These are phyloP conservation scores for Actinia tenebrosa DNA, from an alignment of 64 coral and sea anemone species.

Conservation along the genomic window DNA sequence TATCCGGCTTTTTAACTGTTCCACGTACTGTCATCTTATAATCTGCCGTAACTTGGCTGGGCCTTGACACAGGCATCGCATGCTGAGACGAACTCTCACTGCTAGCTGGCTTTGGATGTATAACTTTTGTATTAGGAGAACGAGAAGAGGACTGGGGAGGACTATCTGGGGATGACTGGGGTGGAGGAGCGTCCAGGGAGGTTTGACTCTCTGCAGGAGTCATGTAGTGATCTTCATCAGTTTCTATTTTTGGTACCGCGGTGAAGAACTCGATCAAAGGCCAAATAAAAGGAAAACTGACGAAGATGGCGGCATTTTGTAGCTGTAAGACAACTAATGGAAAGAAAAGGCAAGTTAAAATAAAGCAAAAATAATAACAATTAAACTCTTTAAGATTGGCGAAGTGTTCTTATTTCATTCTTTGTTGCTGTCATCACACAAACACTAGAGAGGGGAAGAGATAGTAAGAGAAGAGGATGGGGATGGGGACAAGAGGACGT, in stretches of 20 bases:
- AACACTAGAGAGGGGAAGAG: no score
- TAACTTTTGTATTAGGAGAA: not conserved
- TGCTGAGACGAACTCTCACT: not conserved
- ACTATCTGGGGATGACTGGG: not conserved
- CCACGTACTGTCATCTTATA: conserved; percentile 67
- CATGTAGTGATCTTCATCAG: not conserved
- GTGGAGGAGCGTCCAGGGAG: conserved; percentile 6
- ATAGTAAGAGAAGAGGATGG: no score
- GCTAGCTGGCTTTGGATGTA: not conserved
- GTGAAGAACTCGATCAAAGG: conserved; percentile 81
- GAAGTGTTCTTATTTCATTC: no score
- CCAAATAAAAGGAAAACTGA: conserved; percentile 81
- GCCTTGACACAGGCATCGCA: not conserved
- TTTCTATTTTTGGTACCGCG: not conserved
- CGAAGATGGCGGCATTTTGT: conserved; percentile 82
- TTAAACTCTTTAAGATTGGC: not conserved
- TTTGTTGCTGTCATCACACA: no score
- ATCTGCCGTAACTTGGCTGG: not conserved
- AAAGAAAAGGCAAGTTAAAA: not conserved
- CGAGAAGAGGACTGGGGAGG: not conserved
- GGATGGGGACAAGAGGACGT: no score
- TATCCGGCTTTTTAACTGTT: conserved; percentile 73
- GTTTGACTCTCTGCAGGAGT: conserved; percentile 53
- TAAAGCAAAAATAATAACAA: not conserved
- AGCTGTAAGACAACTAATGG: conserved; percentile 77